Evolutionary conservation across 2,113 vertebrate species (phyloP).

Genomic region (Seriola quinqueradiata): DNA sequence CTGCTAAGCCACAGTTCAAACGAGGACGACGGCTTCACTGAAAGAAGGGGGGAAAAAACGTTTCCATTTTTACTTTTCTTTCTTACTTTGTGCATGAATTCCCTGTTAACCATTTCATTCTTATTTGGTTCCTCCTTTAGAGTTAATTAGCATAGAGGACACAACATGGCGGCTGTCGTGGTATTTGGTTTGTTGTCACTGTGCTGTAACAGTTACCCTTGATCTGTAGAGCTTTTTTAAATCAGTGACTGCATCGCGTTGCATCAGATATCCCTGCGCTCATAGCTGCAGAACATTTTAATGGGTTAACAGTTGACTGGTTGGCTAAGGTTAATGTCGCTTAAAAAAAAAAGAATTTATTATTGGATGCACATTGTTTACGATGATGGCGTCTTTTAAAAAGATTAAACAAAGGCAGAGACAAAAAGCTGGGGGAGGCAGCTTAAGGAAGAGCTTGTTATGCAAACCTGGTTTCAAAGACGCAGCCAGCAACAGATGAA

Average conservation of each 20-base stretch:
- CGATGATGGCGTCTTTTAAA: background rate
- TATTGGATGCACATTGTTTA: background rate
- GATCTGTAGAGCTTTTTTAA: background rate
- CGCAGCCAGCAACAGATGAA: background rate
- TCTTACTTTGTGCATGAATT: background rate
- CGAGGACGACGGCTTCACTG: background rate
- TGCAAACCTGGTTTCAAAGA: background rate
- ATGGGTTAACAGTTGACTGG: background rate
- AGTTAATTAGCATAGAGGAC: conserved; percentile 24
- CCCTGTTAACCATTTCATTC: background rate
- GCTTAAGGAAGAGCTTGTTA: background rate
- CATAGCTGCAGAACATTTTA: background rate
- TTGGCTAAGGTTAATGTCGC: background rate
- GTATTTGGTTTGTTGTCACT: conserved; percentile 1
- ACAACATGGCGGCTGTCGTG: background rate
- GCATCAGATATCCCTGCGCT: background rate
- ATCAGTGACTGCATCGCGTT: background rate
- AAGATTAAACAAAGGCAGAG: background rate
- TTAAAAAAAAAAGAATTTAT: background rate
- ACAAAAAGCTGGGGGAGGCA: background rate
- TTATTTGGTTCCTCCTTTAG: conserved; percentile 9
- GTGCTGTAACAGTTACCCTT: conserved; percentile 11
- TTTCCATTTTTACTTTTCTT: background rate
- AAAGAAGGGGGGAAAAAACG: background rate
- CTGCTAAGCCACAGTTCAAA: background rate